A percentile compares a stretch with the other conserved stretches of the same genome.
These are phyloP conservation scores for Amiota communis DNA, from an alignment of 2,888 invertebrate genomes.

Conservation along the genomic window DNA sequence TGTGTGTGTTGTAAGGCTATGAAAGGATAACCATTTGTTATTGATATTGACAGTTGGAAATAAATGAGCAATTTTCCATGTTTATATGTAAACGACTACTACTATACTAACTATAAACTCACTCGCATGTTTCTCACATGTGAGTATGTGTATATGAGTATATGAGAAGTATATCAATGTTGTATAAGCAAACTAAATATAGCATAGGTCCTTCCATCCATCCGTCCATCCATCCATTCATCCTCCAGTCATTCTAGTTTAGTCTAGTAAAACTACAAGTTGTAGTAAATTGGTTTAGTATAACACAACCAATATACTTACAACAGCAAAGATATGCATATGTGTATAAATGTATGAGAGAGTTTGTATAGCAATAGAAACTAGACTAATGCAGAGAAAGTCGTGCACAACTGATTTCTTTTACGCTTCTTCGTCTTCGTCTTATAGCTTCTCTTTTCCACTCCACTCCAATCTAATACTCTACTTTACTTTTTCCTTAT, in stretches of 20 bases:
- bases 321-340: not conserved
- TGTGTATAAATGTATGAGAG: constrained; percentile 12
- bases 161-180: too few species aligned
- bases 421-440: not conserved
- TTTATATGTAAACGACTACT: constrained; percentile 10
- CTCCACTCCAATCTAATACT: too few species aligned
- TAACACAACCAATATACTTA: not conserved
- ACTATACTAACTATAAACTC: too few species aligned
- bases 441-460: too few species aligned
- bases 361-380: constrained; percentile 13
- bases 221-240: too few species aligned
- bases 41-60: constrained; percentile 68
- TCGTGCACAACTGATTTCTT: constrained; percentile 17
- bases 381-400: constrained; percentile 14
- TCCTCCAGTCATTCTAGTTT: too few species aligned
- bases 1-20: constrained; percentile 31
- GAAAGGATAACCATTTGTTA: constrained; percentile 64
- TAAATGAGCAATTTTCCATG: constrained; percentile 60
- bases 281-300: constrained; percentile 17
- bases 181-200: constrained; percentile 32
- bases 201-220: not conserved
- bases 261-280: too few species aligned
- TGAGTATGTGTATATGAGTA: too few species aligned
- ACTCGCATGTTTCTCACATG: too few species aligned
- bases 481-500: too few species aligned